Conservation (phyloP, 2,113 vertebrate species). For the Scolopax mira region DNA sequence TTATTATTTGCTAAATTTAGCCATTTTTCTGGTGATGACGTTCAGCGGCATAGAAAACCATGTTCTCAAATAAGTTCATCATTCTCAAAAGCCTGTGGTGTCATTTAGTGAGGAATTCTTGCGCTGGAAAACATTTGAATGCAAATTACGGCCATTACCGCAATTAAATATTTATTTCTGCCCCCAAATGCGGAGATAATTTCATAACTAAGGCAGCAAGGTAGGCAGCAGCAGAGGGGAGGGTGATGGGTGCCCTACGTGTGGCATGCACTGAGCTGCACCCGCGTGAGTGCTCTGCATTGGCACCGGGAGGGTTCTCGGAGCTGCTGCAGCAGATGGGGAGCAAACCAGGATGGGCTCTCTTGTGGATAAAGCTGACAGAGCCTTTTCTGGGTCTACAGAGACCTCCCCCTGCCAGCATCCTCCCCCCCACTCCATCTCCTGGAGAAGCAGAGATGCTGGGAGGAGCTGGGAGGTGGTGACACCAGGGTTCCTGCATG, state of each 20-base stretch:
- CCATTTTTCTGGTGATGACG: not conserved
- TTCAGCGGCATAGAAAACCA: not conserved
- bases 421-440: not conserved
- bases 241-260: fast-evolving
- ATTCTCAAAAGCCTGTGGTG: slow-evolving; percentile 32
- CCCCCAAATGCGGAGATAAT: not conserved
- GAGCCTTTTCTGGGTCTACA: too few species aligned
- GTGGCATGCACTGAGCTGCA: fast-evolving
- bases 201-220: not conserved
- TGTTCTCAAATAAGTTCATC: slow-evolving; percentile 5
- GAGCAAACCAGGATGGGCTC: fast-evolving
- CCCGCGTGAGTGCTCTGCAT: fast-evolving
- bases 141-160: slow-evolving; percentile 26
- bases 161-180: slow-evolving; percentile 29
- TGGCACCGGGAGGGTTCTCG: fast-evolving
- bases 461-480: not conserved
- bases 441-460: fast-evolving
- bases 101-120: not conserved
- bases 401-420: too few species aligned
- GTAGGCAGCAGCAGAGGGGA: not conserved
- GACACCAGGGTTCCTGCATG: not conserved
- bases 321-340: too few species aligned
- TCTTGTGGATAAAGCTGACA: not conserved
- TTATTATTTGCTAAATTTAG: slow-evolving; percentile 27
- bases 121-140: slow-evolving; percentile 1